These are phyloP conservation scores for Leguminivora glycinivorella DNA, from an alignment of 1,140 invertebrate genomes.

Conservation along the genomic window DNA sequence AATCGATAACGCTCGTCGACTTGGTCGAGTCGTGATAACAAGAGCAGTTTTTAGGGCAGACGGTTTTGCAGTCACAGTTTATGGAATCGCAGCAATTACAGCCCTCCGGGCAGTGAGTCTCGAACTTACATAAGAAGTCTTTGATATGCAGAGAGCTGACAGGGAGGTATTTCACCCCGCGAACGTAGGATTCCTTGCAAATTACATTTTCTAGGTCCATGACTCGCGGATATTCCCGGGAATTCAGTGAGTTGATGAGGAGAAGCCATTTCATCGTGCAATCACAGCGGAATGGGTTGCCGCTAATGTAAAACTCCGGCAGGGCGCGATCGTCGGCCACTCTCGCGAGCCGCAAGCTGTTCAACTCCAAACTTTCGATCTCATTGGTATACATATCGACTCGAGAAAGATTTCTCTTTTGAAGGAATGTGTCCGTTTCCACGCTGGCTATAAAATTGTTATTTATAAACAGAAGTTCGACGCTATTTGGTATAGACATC, in stretches of 20 bases:
- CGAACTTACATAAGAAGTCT: conserved; percentile 91
- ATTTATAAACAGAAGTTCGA: conserved; percentile 90
- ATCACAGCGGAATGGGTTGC: conserved; percentile 93
- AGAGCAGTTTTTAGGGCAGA: conserved; percentile 90
- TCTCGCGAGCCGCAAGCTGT: conserved; percentile 85
- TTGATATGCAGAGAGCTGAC: conserved; percentile 85
- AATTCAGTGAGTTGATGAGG: conserved; percentile 85
- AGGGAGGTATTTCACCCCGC: conserved; percentile 85
- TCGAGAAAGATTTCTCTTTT: conserved; percentile 87
- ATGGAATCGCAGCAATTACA: conserved; percentile 94
- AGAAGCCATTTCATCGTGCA: conserved; percentile 94
- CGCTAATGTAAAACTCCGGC: conserved; percentile 91
- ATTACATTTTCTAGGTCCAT: conserved; percentile 91
- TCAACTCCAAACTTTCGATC: conserved; percentile 88
- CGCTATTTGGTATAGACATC: conserved; percentile 86
- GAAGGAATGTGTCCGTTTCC: conserved; percentile 88
- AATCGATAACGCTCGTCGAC: conserved; percentile 92
- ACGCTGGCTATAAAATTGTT: conserved; percentile 89
- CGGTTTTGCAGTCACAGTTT: conserved; percentile 92
- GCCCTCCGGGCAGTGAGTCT: conserved; percentile 88
- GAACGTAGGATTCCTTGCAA: conserved; percentile 88
- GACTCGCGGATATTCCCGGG: conserved; percentile 87
- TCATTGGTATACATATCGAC: conserved; percentile 92
- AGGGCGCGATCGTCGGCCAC: conserved; percentile 81
- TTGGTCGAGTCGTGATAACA: conserved; percentile 93